Conservation (phyloP, 2,113 vertebrate species). For the Cryptotis parvus region DNA sequence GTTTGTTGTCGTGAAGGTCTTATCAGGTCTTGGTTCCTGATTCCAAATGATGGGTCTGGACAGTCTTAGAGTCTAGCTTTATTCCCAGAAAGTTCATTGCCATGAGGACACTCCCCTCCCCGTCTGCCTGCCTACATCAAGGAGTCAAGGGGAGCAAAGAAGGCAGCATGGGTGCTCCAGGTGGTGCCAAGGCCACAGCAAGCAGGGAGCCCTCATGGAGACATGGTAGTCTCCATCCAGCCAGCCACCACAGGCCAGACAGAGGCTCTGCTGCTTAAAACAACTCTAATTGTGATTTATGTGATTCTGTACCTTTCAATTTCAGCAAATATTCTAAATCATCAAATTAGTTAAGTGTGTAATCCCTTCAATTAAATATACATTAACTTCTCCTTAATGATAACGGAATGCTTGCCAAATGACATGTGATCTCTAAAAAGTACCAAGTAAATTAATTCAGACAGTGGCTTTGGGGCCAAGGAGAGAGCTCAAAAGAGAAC, state of each 20-base stretch:
- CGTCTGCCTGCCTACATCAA: too few species aligned
- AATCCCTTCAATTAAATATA: slow-evolving; percentile 82
- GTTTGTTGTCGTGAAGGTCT: too few species aligned
- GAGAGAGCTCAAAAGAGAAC: too few species aligned
- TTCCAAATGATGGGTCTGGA: too few species aligned
- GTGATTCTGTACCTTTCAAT: slow-evolving; percentile 78
- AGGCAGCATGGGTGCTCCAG: too few species aligned
- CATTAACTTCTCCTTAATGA: slow-evolving; percentile 80
- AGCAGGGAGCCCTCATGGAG: background rate
- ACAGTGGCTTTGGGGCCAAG: background rate
- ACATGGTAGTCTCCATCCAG: too few species aligned
- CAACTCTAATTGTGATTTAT: slow-evolving; percentile 81
- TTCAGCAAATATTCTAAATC: slow-evolving; percentile 72
- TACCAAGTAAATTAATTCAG: slow-evolving; percentile 71
- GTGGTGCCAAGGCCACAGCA: too few species aligned
- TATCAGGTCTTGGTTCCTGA: too few species aligned
- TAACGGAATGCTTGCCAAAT: slow-evolving; percentile 81
- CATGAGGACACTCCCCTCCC: too few species aligned
- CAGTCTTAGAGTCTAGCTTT: too few species aligned
- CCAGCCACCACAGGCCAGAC: slow-evolving; percentile 70
- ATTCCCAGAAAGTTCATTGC: too few species aligned
- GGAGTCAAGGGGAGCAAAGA: too few species aligned
- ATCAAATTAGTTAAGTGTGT: slow-evolving; percentile 80
- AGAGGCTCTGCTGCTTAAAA: slow-evolving; percentile 74
- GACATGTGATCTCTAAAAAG: slow-evolving; percentile 77